Percentiles rank a stretch among this genome's conserved stretches.
These are phyloP conservation scores for Microctenopoma steveboyesi DNA, from an alignment of 2,797 vertebrate genomes.

Conservation along the genomic window DNA sequence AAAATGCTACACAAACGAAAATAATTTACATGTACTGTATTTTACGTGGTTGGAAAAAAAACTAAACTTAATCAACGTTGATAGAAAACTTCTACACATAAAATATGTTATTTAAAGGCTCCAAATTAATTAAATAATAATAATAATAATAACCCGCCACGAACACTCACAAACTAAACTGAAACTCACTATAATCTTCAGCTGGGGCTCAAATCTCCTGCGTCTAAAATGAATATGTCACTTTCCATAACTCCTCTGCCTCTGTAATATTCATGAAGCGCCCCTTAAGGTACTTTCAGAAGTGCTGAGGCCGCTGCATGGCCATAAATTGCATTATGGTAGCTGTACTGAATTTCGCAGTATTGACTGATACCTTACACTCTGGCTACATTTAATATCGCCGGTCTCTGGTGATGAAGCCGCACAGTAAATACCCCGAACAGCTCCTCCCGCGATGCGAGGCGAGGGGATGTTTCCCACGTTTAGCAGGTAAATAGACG, in stretches of 20 bases:
- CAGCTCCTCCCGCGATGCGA: neutral
- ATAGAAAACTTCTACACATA: neutral
- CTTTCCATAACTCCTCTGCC: slow-evolving; percentile 10
- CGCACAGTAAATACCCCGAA: neutral
- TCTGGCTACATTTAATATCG: slow-evolving; percentile 1
- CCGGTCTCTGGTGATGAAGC: neutral
- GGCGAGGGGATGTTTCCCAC: neutral
- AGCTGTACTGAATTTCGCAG: slow-evolving; percentile 7
- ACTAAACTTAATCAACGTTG: neutral
- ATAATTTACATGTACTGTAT: neutral
- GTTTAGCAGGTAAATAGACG: slow-evolving; percentile 2
- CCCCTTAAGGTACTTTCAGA: slow-evolving; percentile 1
- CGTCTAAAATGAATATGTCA: slow-evolving; percentile 7
- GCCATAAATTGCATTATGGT: neutral
- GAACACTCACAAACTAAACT: neutral
- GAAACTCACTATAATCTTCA: neutral
- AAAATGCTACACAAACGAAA: neutral
- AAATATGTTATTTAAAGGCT: neutral
- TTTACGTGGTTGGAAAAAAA: neutral
- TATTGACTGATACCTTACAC: slow-evolving; percentile 3
- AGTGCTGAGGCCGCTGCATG: slow-evolving; percentile 12
- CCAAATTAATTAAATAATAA: neutral
- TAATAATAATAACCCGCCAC: neutral
- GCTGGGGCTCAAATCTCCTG: neutral
- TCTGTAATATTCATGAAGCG: slow-evolving; percentile 24